Percentiles rank a stretch among this genome's conserved stretches.
phyloP scores from a whole-genome alignment of 2,113 vertebrate genomes.

The Mugil cephalus region DNA sequence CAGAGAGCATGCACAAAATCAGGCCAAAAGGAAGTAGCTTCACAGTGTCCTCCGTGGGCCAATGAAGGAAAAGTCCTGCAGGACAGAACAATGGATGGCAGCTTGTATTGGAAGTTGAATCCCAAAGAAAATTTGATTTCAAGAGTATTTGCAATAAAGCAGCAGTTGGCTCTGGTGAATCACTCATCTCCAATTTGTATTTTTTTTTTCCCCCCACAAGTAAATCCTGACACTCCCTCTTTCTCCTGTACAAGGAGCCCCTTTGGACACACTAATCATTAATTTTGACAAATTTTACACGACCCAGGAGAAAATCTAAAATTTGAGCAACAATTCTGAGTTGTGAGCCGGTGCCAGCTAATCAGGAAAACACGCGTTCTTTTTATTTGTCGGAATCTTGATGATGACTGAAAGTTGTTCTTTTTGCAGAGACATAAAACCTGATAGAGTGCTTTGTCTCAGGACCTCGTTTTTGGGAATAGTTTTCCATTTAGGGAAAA shows the following conservation, averaged over 20 bases:
- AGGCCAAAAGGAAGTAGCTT: constrained; percentile 61
- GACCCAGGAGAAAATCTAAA: constrained; percentile 10
- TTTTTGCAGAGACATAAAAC: constrained; percentile 1
- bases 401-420: constrained; percentile 23
- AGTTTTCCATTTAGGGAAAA: background rate
- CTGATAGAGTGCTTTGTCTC: constrained; percentile 1
- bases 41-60: constrained; percentile 43
- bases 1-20: constrained; percentile 41
- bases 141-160: constrained; percentile 6
- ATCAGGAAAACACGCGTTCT: constrained; percentile 2
- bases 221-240: background rate
- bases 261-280: too few relatives aligned
- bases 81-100: constrained; percentile 54
- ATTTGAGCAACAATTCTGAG: background rate
- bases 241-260: constrained; percentile 10
- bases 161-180: background rate
- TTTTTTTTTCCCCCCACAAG: background rate
- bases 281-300: constrained; percentile 9
- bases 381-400: background rate
- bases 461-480: constrained; percentile 3
- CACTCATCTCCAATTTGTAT: constrained; percentile 28
- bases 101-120: constrained; percentile 27
- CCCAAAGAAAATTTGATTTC: constrained; percentile 38
- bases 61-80: constrained; percentile 48
- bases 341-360: constrained; percentile 19